Evolutionary conservation across 2,797 vertebrate species (phyloP).

Genomic region (Leontocebus nigricollis): DNA sequence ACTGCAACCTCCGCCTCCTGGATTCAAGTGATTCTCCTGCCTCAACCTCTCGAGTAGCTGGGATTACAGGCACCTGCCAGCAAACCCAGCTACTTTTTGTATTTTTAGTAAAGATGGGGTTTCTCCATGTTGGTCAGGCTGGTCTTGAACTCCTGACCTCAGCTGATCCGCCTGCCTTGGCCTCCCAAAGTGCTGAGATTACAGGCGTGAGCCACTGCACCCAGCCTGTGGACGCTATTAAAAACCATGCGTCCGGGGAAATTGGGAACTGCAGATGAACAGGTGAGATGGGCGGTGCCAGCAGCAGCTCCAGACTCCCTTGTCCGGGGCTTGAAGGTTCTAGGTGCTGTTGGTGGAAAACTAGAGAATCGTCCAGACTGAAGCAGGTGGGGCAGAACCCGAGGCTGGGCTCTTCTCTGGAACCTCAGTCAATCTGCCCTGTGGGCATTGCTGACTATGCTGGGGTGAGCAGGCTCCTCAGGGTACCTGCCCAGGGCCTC

Average conservation of each 20-base stretch:
- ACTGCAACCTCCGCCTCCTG: background rate
- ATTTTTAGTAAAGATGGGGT: background rate
- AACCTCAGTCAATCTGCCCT: background rate
- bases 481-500: background rate
- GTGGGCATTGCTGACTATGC: rapidly evolving
- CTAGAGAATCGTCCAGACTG: background rate
- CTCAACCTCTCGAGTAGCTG: background rate
- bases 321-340: background rate
- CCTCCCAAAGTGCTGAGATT: background rate
- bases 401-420: background rate
- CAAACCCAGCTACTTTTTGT: background rate
- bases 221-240: background rate
- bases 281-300: rapidly evolving
- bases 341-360: too few relatives aligned
- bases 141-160: background rate
- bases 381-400: background rate
- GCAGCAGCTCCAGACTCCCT: background rate
- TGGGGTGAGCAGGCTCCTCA: too few relatives aligned
- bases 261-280: background rate
- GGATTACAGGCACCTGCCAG: background rate
- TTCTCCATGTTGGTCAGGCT: background rate
- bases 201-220: background rate
- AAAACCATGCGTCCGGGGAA: too few relatives aligned
- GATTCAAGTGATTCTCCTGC: background rate
- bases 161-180: background rate